Conservation (phyloP, 2,797 vertebrate genomes). For the Mormyrops boulengeri region DNA sequence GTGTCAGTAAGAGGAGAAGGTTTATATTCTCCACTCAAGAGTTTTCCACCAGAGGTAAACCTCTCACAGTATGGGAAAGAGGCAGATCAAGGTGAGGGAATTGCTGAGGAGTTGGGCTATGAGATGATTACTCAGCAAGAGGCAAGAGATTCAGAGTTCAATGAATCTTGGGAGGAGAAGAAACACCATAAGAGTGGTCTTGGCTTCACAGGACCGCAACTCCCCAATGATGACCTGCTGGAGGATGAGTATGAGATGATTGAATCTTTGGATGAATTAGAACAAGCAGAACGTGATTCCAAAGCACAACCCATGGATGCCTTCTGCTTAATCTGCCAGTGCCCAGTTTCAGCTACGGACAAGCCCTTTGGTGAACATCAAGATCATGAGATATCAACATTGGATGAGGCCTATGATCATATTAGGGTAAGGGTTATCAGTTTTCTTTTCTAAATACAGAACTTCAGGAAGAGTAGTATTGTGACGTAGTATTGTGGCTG, state of each 20-base stretch:
- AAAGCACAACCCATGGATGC: constrained; percentile 72
- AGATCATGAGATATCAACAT: constrained; percentile 66
- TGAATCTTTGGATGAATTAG: constrained; percentile 64
- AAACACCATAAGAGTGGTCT: constrained; percentile 39
- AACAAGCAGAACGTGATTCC: constrained; percentile 50
- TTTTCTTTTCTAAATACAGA: not conserved
- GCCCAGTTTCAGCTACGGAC: constrained; percentile 71
- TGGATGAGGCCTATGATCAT: constrained; percentile 73
- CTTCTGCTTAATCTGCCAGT: constrained; percentile 78
- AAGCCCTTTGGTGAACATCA: constrained; percentile 67
- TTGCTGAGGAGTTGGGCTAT: constrained; percentile 65
- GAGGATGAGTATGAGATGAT: constrained; percentile 71
- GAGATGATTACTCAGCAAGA: constrained; percentile 71
- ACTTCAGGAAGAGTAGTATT: not conserved
- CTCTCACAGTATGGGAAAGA: constrained; percentile 45
- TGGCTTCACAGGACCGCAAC: constrained; percentile 38
- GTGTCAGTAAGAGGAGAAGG: constrained; percentile 30
- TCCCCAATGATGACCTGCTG: constrained; percentile 52
- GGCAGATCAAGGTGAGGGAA: constrained; percentile 47
- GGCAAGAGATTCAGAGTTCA: constrained; percentile 45
- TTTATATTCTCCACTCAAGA: constrained; percentile 44
- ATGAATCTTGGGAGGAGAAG: constrained; percentile 35
- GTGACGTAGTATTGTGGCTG: not conserved
- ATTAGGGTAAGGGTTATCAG: constrained; percentile 70
- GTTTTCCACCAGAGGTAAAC: constrained; percentile 52